Percentiles rank a stretch among this genome's conserved stretches.
phyloP scores from a whole-genome alignment of 2,113 vertebrate species.

The Haemorhous mexicanus region DNA sequence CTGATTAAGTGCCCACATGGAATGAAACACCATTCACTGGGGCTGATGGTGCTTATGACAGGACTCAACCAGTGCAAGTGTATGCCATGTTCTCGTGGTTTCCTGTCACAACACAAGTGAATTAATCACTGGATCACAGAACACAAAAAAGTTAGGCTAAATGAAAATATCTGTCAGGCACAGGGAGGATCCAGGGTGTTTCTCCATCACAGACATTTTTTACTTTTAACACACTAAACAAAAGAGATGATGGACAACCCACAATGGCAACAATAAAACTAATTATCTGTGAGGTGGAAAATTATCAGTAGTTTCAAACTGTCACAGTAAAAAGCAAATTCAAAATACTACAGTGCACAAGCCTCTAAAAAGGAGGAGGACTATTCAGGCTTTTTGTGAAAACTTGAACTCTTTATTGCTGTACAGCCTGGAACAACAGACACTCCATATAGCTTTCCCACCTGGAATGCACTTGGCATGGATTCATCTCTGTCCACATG shows the following conservation, averaged over 20 bases:
- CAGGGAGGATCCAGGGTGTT: not conserved
- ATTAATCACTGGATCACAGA: not conserved
- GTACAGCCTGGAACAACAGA: slow-evolving; percentile 7
- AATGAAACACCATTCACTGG: not conserved
- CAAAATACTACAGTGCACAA: not conserved
- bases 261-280: not conserved
- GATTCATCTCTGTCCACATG: not conserved
- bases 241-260: not conserved
- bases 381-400: not conserved
- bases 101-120: not conserved
- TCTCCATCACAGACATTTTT: not conserved
- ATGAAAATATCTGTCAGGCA: not conserved
- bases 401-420: not conserved
- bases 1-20: not conserved
- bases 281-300: not conserved
- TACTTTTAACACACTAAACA: not conserved
- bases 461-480: not conserved
- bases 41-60: not conserved
- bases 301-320: not conserved
- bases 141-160: not conserved
- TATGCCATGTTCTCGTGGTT: not conserved
- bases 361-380: not conserved
- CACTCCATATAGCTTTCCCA: not conserved
- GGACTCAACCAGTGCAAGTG: not conserved
- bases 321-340: not conserved